Evolutionary conservation across 2,113 vertebrate genomes (phyloP).

Genomic region (Romanogobio albipinnatus): DNA sequence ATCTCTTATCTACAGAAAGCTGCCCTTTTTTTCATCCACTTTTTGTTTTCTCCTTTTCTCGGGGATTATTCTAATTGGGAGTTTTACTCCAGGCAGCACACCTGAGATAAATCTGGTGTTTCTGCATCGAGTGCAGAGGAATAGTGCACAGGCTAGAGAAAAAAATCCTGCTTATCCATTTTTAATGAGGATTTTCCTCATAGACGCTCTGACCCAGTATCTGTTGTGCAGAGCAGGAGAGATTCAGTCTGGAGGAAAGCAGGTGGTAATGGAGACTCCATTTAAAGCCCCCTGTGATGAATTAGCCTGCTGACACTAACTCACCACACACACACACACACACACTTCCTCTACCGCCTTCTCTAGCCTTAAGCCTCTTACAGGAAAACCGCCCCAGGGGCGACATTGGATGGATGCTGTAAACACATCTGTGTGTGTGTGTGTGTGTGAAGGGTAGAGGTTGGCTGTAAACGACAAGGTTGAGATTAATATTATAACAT

Average conservation of each 20-base stretch:
- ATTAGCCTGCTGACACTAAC: conserved; percentile 28
- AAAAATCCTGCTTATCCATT: conserved; percentile 65
- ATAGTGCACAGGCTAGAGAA: conserved; percentile 36
- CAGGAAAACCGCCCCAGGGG: conserved; percentile 27
- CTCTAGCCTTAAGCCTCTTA: neutral
- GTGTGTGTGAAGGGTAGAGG: neutral
- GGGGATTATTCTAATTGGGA: conserved; percentile 8
- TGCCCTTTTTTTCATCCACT: conserved; percentile 46
- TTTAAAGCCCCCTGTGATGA: conserved; percentile 50
- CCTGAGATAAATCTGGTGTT: conserved; percentile 7
- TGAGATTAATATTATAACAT: neutral
- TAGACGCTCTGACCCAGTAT: conserved; percentile 69
- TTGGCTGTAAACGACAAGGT: neutral
- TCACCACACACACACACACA: conserved; percentile 35
- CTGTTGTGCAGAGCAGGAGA: conserved; percentile 15
- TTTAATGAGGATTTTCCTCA: conserved; percentile 66
- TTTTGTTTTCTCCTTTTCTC: conserved; percentile 31
- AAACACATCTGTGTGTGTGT: conserved; percentile 18
- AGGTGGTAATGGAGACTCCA: conserved; percentile 34
- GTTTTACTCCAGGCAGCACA: neutral
- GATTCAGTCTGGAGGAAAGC: conserved; percentile 49
- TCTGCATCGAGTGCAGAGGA: neutral
- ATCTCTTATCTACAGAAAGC: conserved; percentile 38
- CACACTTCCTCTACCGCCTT: neutral
- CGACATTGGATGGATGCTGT: conserved; percentile 24